Base-by-base conservation (phyloP, 2,113 vertebrate species). In the Limnothrissa miodon region DNA sequence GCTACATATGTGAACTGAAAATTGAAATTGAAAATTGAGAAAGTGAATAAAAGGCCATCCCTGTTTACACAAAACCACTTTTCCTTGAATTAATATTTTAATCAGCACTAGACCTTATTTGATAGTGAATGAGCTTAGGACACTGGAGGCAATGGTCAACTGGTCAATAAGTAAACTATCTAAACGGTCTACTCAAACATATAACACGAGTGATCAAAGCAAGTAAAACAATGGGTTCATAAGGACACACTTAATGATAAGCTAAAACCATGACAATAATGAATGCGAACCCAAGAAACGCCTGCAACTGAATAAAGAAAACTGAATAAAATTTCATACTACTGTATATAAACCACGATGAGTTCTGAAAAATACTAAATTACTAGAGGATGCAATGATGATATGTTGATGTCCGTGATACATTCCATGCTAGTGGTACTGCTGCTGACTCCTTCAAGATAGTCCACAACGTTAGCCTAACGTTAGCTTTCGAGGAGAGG, bases 331-430 rank as follows among this genome's bases (percentile, higher is more conserved):
- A 74, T 74, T 15, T 36, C 33, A 74, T 3, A 39, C 29, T 36
- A 29, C 15, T n/a, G n/a, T n/a, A n/a, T n/a, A 13, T 33, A 33
- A 29, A 74, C 66, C 42, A 42, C 42, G n/a, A 42, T 42, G 42
- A 42, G 42, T 42, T 4, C 42, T 2, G 11, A 36, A 74, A 74
- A 74, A 74, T 2, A 5, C 62, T 13, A 33, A 70, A 39, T 39
- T 39, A 36, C 66, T 36, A 15, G 13, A 74, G 11, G 66, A 74
- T 74, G 66, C 66, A 29, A 17, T 74, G 66, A 74, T 74, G 62
- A 70, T 74, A 74, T 33, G 29, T 74, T 74, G 66, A 36, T 74
- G 33, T 29, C 66, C 66, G 66, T 74, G 66, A 74, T 74, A 74
- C 66, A 74, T 36, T 74, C 66, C 29, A 10, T 74, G 66, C 66